Base-by-base conservation (phyloP, 2,888 invertebrate species). In the Parascotia fuliginaria region DNA sequence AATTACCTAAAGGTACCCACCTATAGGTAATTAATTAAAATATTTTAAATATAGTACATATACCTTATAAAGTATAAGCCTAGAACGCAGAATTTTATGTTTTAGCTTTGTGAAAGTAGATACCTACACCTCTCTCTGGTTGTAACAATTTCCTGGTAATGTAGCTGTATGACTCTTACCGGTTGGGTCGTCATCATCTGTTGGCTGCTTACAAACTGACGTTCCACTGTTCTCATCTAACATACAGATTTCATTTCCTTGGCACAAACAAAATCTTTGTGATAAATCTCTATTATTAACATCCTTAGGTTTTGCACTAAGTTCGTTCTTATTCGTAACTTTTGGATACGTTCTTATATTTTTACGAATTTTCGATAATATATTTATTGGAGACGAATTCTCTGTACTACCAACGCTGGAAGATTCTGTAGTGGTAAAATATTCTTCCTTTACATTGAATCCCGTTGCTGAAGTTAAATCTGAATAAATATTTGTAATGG, bases 181-280 rank as follows among this genome's bases (percentile, higher is more conserved):
- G 65, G 94, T 94, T 1, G 94, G 94, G 72, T 95, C 95, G 9
- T 88, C 81, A 2, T 79, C 75, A 72, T 95, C 94, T 12, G 81
- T 66, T 4, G 93, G 87, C 29, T 73, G 72, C 66, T 89, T 90
- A 75, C 95, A 95, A 37, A 91, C 83, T 2, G 95, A 93, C 37
- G 92, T 93, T 39, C 93, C 93, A 69, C 93, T 94, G 61, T 86
- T 92, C 65, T 93, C 93, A 63, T 94, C 90, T 40, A 94, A 92
- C 80, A 95, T 94, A 83, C 95, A 95, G 52, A 95, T 93, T 83
- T 94, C 94, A 60, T 83, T 81, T 56, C 65, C 88, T 83, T 90
- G 87, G 87, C 93, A 93, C 85, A 88, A 85, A 70, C 93, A 93
- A 78, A 91, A 90, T 64, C 75, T 86, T 73, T 80, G 72, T 39